Conservation (phyloP, 2,888 invertebrate genomes). For the Drosophila fungiperda region DNA sequence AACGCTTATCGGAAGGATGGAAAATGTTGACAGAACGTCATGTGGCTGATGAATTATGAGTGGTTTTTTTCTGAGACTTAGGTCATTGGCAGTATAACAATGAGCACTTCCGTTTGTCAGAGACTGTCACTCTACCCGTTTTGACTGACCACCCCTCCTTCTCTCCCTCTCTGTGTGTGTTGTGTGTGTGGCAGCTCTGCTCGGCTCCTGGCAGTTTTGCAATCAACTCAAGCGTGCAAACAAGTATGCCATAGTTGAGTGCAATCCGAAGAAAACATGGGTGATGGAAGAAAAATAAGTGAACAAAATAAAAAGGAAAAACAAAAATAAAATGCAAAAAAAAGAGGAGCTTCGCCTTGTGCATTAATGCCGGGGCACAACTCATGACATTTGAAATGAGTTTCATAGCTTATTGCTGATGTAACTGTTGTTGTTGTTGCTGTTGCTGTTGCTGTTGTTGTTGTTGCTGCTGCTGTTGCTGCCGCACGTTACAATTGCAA, state of each 20-base stretch:
- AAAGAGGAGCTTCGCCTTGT: conserved; percentile 43
- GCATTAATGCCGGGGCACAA: conserved; percentile 71
- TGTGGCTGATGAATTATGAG: conserved; percentile 73
- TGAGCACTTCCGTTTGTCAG: conserved; percentile 69
- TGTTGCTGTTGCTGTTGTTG: conserved; percentile 29
- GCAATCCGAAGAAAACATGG: conserved; percentile 1
- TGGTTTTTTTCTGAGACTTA: conserved; percentile 47
- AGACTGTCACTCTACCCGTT: conserved; percentile 14
- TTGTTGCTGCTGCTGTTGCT: conserved; percentile 33
- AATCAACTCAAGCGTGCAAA: conserved; percentile 65
- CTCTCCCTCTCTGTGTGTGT: not conserved
- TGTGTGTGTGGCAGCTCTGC: conserved; percentile 25
- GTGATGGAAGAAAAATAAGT: not conserved
- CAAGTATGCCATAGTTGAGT: conserved; percentile 52
- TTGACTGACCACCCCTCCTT: not conserved
- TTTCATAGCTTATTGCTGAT: conserved; percentile 41
- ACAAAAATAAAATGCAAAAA: conserved; percentile 1
- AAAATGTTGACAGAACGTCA: conserved; percentile 77
- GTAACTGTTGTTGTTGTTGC: conserved; percentile 30
- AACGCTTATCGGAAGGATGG: conserved; percentile 62
- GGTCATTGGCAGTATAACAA: conserved; percentile 74
- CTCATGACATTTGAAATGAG: conserved; percentile 74
- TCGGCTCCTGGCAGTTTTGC: conserved; percentile 57
- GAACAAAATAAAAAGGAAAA: not conserved
- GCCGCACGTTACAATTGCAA: conserved; percentile 8